Evolutionary conservation across 2,888 invertebrate species (phyloP), one percentile per base, ranked within the genome.

Genomic region (Aquatica leii): DNA sequence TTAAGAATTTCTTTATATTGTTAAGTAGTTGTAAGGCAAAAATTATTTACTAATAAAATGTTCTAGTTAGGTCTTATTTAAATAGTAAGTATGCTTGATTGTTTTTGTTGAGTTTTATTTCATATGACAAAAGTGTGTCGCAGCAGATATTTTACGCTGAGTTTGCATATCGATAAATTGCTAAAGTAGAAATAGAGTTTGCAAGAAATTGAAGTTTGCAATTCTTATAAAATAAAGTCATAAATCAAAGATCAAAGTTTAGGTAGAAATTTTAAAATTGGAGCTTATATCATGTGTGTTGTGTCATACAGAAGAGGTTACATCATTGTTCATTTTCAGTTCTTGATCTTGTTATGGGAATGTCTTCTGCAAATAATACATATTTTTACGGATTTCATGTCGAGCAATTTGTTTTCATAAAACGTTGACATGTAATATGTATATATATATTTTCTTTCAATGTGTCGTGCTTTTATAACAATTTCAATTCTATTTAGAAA

Each of bases 211-310:
- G 35, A 20, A 54, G 21, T 41, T 43, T 59, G 41, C 43, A 52
- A 59, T 59, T 50, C 48, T 37, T 60, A 14, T 35, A 49, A 53
- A 48, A 48, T 54, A 48, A 34, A 35, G 49, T 48, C 24, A 48
- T 60, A 60, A 53, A 60, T 60, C 59, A 40, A 15, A 21, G 49
- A 54, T 60, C 59, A 53, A 54, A 54, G 15, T 21, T 43, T 53
- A 12, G 37, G 59, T 54, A n/a, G 49, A 59, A 52, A 53, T 59
- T 15, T 15, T n/a, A 21, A 34, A 35, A 40, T 54, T 43, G 37
- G 35, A 34, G 52, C 31, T n/a, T 31, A 31, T 31, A 35, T 12
- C 35, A 37, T 21, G 34, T 34, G 15, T 51, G 35, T 20, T 50
- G 12, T 20, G 21, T 17, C 8, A 20, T 31, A 24, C 31, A 50